These are phyloP conservation scores for Zonitis immaculata DNA, from an alignment of 2,888 invertebrate genomes.

Conservation along the genomic window DNA sequence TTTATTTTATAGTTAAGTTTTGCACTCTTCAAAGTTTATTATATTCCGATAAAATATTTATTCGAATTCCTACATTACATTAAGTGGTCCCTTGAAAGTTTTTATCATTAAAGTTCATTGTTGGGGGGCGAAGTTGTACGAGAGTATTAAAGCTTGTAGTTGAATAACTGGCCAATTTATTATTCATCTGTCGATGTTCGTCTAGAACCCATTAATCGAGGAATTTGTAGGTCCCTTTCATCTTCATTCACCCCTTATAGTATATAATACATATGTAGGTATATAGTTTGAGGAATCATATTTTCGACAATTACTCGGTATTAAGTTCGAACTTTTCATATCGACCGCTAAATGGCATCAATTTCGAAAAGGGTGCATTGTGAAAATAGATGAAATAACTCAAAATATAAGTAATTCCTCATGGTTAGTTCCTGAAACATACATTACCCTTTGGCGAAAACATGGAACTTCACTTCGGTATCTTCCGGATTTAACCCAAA, in stretches of 20 bases:
- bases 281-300: too few relatives aligned
- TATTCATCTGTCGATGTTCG: constrained; percentile 16
- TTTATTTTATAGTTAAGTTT: neutral
- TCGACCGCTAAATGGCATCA: neutral
- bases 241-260: constrained; percentile 8
- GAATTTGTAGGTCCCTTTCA: constrained; percentile 15
- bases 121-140: neutral
- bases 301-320: too few relatives aligned
- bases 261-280: too few relatives aligned
- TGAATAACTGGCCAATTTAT: constrained; percentile 10
- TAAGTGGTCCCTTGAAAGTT: neutral
- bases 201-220: constrained; percentile 13
- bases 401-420: too few relatives aligned
- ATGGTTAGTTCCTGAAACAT: neutral
- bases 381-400: too few relatives aligned
- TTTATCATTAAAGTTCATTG: neutral
- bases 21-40: neutral
- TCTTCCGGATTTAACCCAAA: constrained; percentile 29
- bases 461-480: constrained; percentile 29
- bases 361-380: neutral
- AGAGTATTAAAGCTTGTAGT: neutral
- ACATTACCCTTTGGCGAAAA: constrained; percentile 22
- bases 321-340: neutral
- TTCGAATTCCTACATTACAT: too few relatives aligned
- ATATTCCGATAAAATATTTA: too few relatives aligned